phyloP scores from a whole-genome alignment of 1,140 invertebrate genomes.

The Heliothis subflexa region DNA sequence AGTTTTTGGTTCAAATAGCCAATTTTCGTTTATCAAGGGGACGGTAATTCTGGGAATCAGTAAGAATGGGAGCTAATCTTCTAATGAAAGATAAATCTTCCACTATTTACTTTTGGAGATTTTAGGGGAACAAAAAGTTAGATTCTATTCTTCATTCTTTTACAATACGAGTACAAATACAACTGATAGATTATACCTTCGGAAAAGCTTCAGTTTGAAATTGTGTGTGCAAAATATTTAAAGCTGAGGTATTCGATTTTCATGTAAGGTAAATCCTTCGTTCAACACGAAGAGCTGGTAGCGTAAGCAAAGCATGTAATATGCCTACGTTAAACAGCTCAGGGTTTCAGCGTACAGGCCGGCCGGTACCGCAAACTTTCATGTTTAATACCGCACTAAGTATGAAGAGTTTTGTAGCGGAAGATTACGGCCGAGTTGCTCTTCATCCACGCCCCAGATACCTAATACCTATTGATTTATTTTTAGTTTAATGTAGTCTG shows the following conservation, averaged over 20 bases:
- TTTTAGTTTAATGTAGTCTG: background rate
- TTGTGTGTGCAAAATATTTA: background rate
- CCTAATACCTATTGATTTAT: constrained; percentile 13
- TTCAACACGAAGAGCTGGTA: background rate
- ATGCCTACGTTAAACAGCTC: background rate
- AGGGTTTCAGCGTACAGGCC: background rate
- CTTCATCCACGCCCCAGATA: constrained; percentile 10
- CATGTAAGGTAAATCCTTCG: background rate
- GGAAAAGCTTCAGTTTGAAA: too few species aligned
- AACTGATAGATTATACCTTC: too few species aligned
- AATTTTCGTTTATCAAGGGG: constrained; percentile 42
- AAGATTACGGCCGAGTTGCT: constrained; percentile 24
- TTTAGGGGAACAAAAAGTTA: background rate
- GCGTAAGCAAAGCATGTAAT: background rate
- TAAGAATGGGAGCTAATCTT: constrained; percentile 42
- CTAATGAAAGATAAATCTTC: constrained; percentile 41
- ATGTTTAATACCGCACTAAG: constrained; percentile 13
- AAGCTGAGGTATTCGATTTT: background rate
- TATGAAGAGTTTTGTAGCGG: constrained; percentile 27
- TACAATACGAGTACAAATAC: too few species aligned
- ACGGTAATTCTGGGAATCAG: constrained; percentile 22
- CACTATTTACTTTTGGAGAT: constrained; percentile 6
- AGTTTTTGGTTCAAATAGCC: constrained; percentile 39
- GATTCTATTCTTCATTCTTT: background rate
- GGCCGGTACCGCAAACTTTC: background rate